Base-by-base conservation (phyloP, 35 echinoderm and acorn worm species). In the Acanthaster planci region DNA sequence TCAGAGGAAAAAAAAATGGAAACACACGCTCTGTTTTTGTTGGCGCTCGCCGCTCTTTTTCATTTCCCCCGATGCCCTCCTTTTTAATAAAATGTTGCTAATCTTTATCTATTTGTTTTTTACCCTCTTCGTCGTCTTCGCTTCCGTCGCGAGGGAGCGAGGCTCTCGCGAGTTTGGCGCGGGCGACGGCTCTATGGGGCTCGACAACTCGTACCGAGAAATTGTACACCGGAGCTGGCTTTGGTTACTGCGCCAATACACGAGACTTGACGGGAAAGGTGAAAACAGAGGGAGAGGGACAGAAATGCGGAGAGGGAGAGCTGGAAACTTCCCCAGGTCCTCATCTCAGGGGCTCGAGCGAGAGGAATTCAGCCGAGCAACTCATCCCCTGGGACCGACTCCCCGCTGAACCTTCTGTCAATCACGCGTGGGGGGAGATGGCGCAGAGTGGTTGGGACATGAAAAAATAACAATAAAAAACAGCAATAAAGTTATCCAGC, bases 21-120 rank as follows among this genome's bases (percentile, higher is more conserved):
- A 27, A 26, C 64, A 72, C 64, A 72, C 64, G 64, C 34, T 72
- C 64, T 72, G 64, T 72, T 72, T 72, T 72, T 72, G 34, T 72
- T 72, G 64, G 64, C 64, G 30, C 19, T 26, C 26, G 21, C 14
- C 10, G 26, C 64, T 21, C 64, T 72, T 34, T 34, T 31, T 72
- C 26, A 23, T 30, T 72, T 72, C 64, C 64, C 64, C 64, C 64
- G 23, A 31, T 34, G 26, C 26, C 56, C 14, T 59, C 27, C 34
- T 72, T 72, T 72, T 72, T 72, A 72, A 72, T 72, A 26, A 72
- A 72, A 72, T 72, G 64, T 72, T 72, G 64, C 64, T 72, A 72
- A 36, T 72, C 64, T 72, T 72, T 72, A 72, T 72, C 64, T 72
- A 72, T 72, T 72, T 72, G 34, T 47, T 47, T 47, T 47, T 47